Base-by-base conservation (phyloP, 2,888 invertebrate species). In the Xanthorhoe spadicearia region DNA sequence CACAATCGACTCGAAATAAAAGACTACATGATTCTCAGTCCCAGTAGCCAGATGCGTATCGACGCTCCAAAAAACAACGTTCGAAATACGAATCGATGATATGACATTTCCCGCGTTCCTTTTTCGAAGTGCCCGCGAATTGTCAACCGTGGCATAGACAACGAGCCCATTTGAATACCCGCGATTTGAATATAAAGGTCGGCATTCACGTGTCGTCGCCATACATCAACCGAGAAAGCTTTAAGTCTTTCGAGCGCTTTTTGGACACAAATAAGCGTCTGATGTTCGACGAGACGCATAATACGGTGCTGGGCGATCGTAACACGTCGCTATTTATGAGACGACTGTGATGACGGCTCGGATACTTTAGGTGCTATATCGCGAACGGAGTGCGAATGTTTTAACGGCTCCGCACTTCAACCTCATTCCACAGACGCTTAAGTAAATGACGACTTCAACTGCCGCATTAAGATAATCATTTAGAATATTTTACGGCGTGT, bases 151-250 rank as follows among this genome's bases (percentile, higher is more conserved):
- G 81, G 85, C 87, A 90, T 91, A 92, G 92, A 90, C 89, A 88
- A 88, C 86, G 87, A 84, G 80, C 84, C 73, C 83, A 90, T 90
- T 92, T 92, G 89, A 92, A 93, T 93, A 85, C 86, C 76, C 77
- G 76, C 83, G 84, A 92, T 93, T 92, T 93, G 90, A 93, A 93
- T 93, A 93, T 93, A 93, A 93, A 92, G 90, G 88, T 90, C 87
- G 89, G 86, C 84, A 85, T 85, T 88, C 87, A 85, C 87, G 87
- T 86, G 90, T 88, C 88, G 86, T 80, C 83, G 85, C 90, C 87
- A 89, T 92, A 86, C 89, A 92, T 93, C 92, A 92, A 89, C 80
- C 76, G 82, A 74, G 86, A 84, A 82, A 86, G 89, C 86, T 90
- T 91, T 91, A 91, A 88, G 90, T 92, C 92, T 91, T 88, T 76